A percentile compares a stretch with the other conserved stretches of the same genome.
Evolutionary conservation across 2,113 vertebrate species (phyloP).

Genomic region (Muscicapa adusta): DNA sequence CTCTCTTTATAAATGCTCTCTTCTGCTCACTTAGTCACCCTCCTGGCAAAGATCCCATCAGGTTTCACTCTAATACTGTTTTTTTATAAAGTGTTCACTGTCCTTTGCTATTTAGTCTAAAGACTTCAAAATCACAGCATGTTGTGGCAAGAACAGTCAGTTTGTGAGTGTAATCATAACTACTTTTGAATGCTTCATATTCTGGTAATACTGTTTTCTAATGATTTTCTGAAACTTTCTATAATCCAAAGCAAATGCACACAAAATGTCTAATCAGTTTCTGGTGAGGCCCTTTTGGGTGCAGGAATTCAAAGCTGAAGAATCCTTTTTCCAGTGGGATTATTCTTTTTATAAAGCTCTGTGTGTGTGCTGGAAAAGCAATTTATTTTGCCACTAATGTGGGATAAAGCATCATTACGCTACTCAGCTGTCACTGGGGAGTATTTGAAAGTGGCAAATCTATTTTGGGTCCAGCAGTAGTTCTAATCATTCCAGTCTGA

Average conservation of each 20-base stretch:
- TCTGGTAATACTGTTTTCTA: neutral
- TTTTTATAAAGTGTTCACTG: fast-evolving
- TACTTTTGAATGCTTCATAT: neutral
- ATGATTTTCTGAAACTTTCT: neutral
- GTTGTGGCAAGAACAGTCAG: neutral
- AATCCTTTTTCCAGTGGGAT: too few species aligned
- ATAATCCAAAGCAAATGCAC: too few species aligned
- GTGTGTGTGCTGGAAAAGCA: neutral
- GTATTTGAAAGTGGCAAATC: neutral
- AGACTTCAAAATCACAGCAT: neutral
- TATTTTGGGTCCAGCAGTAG: neutral
- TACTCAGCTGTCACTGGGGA: neutral
- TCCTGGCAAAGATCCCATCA: neutral
- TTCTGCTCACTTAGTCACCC: neutral
- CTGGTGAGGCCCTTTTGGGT: too few species aligned
- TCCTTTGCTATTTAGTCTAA: neutral
- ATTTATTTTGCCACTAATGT: conserved; percentile 20
- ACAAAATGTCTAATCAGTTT: too few species aligned
- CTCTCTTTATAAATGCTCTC: neutral
- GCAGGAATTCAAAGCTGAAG: too few species aligned
- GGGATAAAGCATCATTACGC: neutral
- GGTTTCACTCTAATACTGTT: neutral
- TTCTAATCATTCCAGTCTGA: neutral
- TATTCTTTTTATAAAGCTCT: neutral
- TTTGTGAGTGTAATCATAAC: neutral